Conservation (phyloP, 2,797 vertebrate genomes). For the Neostethus bicornis region DNA sequence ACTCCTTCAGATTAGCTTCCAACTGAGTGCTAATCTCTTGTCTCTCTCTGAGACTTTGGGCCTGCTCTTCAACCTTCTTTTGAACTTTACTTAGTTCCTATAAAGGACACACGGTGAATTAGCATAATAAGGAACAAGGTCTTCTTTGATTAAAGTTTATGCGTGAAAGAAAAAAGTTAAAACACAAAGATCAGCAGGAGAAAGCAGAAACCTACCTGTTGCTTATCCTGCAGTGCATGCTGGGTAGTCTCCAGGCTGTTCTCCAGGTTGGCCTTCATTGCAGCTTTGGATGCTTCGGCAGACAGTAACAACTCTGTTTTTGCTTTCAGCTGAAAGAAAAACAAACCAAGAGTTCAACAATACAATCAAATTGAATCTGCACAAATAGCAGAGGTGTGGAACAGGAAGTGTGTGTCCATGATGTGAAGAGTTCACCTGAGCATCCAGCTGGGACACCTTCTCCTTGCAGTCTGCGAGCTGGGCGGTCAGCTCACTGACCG, state of each 20-base stretch:
- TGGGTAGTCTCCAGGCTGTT: slow-evolving; percentile 95
- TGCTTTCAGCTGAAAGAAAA: slow-evolving; percentile 88
- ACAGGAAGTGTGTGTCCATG: background rate
- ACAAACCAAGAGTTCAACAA: background rate
- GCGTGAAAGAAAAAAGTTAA: background rate
- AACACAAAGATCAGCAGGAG: background rate
- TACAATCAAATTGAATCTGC: background rate
- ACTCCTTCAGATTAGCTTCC: slow-evolving; percentile 88
- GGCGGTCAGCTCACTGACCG: slow-evolving; percentile 83
- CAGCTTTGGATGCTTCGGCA: slow-evolving; percentile 92
- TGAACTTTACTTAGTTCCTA: slow-evolving; percentile 92
- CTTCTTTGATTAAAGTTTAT: background rate
- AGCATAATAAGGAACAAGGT: background rate
- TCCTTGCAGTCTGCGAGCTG: slow-evolving; percentile 93
- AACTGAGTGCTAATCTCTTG: slow-evolving; percentile 88
- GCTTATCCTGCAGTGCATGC: slow-evolving; percentile 95
- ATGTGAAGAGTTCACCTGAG: slow-evolving; percentile 83
- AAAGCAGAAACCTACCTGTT: slow-evolving; percentile 81
- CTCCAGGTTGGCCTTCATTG: slow-evolving; percentile 93
- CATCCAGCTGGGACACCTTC: slow-evolving; percentile 90
- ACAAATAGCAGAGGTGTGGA: fast-evolving
- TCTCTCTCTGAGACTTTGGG: slow-evolving; percentile 85
- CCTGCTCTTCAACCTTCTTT: slow-evolving; percentile 85
- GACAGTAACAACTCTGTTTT: slow-evolving; percentile 96
- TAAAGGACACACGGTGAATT: background rate